Evolutionary conservation across 1,140 invertebrate species (phyloP).

Genomic region (Leptopilina clavipes): DNA sequence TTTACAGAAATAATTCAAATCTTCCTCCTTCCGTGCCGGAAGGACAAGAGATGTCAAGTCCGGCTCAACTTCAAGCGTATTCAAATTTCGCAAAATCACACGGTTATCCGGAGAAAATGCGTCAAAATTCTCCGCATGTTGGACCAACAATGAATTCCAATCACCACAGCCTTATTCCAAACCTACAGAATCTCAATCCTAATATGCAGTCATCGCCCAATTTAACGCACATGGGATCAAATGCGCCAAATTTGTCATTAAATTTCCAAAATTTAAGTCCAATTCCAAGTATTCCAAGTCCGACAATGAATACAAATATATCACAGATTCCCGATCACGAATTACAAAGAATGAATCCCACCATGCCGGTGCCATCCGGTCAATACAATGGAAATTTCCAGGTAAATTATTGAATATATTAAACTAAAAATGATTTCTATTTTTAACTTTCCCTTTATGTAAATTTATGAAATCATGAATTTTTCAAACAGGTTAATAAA

Average conservation of each 20-base stretch:
- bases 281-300: constrained; percentile 68
- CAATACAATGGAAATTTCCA: constrained; percentile 71
- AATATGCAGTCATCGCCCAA: constrained; percentile 75
- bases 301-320: constrained; percentile 60
- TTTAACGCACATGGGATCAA: constrained; percentile 64
- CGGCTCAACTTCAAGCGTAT: constrained; percentile 66
- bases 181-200: constrained; percentile 73
- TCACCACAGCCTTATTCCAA: constrained; percentile 70
- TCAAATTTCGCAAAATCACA: constrained; percentile 65
- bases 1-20: constrained; percentile 81
- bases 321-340: constrained; percentile 66
- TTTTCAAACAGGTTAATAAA: constrained; percentile 53
- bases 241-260: constrained; percentile 69
- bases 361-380: constrained; percentile 52
- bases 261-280: constrained; percentile 75
- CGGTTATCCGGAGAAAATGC: constrained; percentile 66
- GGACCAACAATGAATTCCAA: constrained; percentile 60
- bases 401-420: constrained; percentile 44
- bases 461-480: constrained; percentile 9
- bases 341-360: constrained; percentile 68
- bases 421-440: not conserved
- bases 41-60: constrained; percentile 78
- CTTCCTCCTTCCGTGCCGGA: constrained; percentile 91
- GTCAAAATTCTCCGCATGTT: constrained; percentile 67
- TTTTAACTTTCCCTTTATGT: not conserved